These are phyloP conservation scores for Coryphaenoides rupestris DNA, from an alignment of 2,113 vertebrate genomes.

Conservation along the genomic window DNA sequence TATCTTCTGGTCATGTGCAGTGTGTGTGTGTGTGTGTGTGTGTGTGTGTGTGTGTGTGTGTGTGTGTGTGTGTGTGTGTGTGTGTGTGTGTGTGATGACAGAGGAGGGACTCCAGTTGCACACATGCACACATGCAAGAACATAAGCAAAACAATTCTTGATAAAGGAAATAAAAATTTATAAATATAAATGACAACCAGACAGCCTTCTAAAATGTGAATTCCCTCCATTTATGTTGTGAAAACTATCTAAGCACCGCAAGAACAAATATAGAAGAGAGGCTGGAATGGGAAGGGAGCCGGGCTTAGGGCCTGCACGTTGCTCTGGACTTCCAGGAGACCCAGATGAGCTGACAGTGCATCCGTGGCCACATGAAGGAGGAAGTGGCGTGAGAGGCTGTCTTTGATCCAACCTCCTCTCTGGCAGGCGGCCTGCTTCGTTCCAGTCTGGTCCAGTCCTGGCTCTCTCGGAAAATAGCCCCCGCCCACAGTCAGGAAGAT, in stretches of 20 bases:
- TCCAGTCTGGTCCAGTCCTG: slow-evolving; percentile 7
- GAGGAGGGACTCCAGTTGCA: too few relatives aligned
- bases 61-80: too few relatives aligned
- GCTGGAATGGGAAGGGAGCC: background rate
- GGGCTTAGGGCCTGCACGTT: background rate
- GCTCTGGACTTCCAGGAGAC: slow-evolving; percentile 41
- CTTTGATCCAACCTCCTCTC: slow-evolving; percentile 42
- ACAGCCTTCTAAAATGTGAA: too few relatives aligned
- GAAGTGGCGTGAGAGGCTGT: slow-evolving; percentile 30
- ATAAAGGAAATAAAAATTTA: too few relatives aligned
- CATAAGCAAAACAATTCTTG: too few relatives aligned
- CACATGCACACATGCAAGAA: too few relatives aligned
- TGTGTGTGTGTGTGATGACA: too few relatives aligned
- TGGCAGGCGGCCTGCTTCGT: slow-evolving; percentile 26
- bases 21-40: background rate
- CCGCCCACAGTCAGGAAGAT: slow-evolving; percentile 4
- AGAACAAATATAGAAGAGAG: slow-evolving; percentile 2
- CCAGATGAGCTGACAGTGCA: slow-evolving; percentile 46
- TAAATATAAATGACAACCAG: too few relatives aligned
- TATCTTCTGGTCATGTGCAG: background rate
- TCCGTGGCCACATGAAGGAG: slow-evolving; percentile 22
- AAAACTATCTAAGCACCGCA: slow-evolving; percentile 4
- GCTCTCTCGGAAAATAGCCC: background rate
- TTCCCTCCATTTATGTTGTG: too few relatives aligned
- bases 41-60: too few relatives aligned